Evolutionary conservation across 2,797 vertebrate genomes (phyloP), one percentile per base, ranked within the genome.

Genomic region (Anas acuta): DNA sequence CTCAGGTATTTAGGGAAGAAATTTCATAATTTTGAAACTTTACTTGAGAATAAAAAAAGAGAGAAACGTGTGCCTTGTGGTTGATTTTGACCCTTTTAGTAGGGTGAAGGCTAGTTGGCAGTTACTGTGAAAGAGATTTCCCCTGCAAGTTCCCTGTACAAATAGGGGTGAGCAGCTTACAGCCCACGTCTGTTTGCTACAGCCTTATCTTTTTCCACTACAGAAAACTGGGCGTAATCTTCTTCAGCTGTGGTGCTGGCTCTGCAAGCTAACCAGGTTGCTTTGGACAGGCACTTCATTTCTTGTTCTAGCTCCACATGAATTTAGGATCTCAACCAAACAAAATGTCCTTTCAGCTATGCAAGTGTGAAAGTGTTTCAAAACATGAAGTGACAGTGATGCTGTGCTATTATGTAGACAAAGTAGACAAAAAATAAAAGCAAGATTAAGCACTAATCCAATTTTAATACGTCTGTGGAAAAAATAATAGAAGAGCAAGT

Each of bases 401-500:
- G 2, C 65, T 60, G 57, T 9, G 12, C 61, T 87, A 41, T 8
- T 84, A 39, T 7, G 32, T 37, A 69, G 53, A 51, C 30, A 49
- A 74, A 84, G 32, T 19, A 23, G 45, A 61, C 25, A 53, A 56
- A 51, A 22, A 78, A 39, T 23, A 58, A 90, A 65, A 84, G 17
- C 19, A 49, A 28, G 30, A 84, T 66, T 54, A 70, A 94, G 23
- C 18, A 43, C 71, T 72, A 93, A 95, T 87, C 49, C 51, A 66
- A 14, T 76, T 88, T 37, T 82, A 87, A 79, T 72, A n/a, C 15
- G 30, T 53, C 3, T 26, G 47, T 84, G 43, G 43, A 33, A 76
- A 90, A 85, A 86, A 53, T 11, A 82, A 75, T 17, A 78, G 37
- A 79, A 57, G 0, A 79, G 14, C 18, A 80, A 49, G 9, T 67